A percentile compares a stretch with the other conserved stretches of the same genome.
Conservation (phyloP, 1,140 invertebrate genomes). For the Ceratina calcarata region DNA sequence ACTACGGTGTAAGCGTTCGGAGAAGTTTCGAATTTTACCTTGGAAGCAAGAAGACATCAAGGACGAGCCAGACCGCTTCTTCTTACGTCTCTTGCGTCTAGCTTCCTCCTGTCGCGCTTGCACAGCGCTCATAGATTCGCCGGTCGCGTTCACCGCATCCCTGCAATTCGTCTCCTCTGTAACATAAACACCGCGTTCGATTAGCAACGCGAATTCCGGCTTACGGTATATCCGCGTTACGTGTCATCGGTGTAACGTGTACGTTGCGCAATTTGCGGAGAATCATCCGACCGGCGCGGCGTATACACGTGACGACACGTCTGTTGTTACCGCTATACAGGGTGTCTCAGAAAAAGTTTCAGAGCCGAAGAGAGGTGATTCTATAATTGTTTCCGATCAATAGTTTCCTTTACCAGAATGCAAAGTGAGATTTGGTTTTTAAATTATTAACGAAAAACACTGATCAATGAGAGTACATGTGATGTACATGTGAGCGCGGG, state of each 20-base stretch:
- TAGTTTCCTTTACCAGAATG: too few relatives aligned
- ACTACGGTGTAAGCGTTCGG: too few relatives aligned
- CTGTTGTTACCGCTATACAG: conserved; percentile 6
- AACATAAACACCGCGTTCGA: conserved; percentile 51
- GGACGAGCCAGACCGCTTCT: conserved; percentile 92
- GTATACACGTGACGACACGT: neutral
- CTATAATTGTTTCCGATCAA: too few relatives aligned
- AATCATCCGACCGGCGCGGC: neutral
- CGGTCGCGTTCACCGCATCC: conserved; percentile 70
- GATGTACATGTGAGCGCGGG: too few relatives aligned
- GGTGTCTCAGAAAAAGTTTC: too few relatives aligned
- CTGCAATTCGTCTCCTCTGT: conserved; percentile 71
- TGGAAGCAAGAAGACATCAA: conserved; percentile 93
- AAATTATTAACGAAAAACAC: too few relatives aligned
- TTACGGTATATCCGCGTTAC: too few relatives aligned
- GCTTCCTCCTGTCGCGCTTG: conserved; percentile 90
- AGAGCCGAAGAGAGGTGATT: too few relatives aligned
- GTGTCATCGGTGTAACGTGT: too few relatives aligned
- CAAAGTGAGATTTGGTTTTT: too few relatives aligned
- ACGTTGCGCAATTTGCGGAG: conserved; percentile 3
- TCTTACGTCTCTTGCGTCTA: conserved; percentile 91
- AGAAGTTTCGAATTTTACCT: conserved; percentile 80
- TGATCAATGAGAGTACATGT: too few relatives aligned
- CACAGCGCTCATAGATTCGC: conserved; percentile 76
- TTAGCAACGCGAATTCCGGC: neutral